A percentile compares a stretch with the other conserved stretches of the same genome.
phyloP scores from a whole-genome alignment of 2,113 vertebrate species.

The Promerops cafer region DNA sequence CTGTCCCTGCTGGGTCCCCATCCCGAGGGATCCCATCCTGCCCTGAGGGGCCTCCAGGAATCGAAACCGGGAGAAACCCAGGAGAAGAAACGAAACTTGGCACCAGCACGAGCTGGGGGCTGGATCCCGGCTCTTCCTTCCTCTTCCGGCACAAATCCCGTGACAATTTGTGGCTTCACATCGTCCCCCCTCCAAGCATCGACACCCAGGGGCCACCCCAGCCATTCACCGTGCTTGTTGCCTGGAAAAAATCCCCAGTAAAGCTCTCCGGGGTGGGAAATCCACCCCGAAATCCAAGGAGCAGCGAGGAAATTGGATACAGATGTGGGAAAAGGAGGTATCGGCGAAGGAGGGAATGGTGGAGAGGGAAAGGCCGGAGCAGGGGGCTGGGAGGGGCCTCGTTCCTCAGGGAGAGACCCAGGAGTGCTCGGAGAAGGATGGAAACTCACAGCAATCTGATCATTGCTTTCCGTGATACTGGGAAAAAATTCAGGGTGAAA shows the following conservation, averaged over 20 bases:
- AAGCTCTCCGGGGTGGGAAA: background rate
- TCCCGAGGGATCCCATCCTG: background rate
- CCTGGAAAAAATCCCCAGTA: background rate
- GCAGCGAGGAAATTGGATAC: background rate
- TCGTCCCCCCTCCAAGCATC: rapidly evolving
- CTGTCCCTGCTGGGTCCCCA: rapidly evolving
- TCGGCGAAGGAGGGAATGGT: background rate
- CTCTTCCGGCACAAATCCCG: background rate
- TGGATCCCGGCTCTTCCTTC: background rate
- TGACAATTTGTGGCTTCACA: background rate
- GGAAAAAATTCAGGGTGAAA: rapidly evolving
- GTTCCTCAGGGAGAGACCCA: background rate
- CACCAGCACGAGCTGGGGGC: rapidly evolving
- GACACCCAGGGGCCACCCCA: background rate
- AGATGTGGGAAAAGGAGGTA: background rate
- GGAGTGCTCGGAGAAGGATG: rapidly evolving
- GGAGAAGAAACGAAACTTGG: conserved; percentile 31
- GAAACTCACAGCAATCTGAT: rapidly evolving
- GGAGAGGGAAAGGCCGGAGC: background rate
- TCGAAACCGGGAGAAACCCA: background rate
- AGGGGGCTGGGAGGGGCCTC: background rate
- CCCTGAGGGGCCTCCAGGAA: background rate
- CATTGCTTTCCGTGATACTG: rapidly evolving
- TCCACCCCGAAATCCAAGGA: background rate
- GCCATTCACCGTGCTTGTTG: rapidly evolving